Evolutionary conservation across 2,888 invertebrate species (phyloP), one percentile per base, ranked within the genome.

Genomic region (Sminthurinus aureus): DNA sequence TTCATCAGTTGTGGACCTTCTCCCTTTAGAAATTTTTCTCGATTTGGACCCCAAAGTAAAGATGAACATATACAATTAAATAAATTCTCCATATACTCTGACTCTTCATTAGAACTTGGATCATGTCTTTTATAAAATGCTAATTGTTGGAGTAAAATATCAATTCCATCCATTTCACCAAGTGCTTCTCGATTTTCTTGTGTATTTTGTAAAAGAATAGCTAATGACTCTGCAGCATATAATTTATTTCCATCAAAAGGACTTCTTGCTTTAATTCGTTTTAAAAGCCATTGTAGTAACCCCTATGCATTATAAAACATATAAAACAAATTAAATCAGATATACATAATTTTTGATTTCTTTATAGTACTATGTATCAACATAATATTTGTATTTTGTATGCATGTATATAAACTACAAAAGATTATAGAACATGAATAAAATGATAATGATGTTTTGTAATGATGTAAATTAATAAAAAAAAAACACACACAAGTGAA

Each of bases 1-100:
- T 99, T 99, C 99, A 99, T 99, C 75, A 99, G 93, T 91, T 99
- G 99, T 78, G 99, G 92, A 3, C 99, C 99, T 92, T 99, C 99
- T 1, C 98, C 99, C 89, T 95, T 94, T 52, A 99, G 92, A 90
- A 99, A 99, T 83, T 95, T 93, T 86, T 97, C 96, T 78, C 98
- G 93, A 91, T 99, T 99, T 85, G 94, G 92, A 18, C 94, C 93
- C 86, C 94, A 93, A 95, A 98, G 95, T 84, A 99, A 92, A 83
- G 97, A 94, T 81, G 98, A 98, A 90, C 99, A 99, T 85, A 99
- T 91, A 83, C 96, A 94, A 91, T 99, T 96, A 90, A 99, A 99
- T 88, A 99, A 92, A 91, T 99, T 99, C 91, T 99, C 99, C 99
- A 99, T 99, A 89, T 97, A 95, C 91, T 99, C 99, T 89, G 96